A percentile compares a stretch with the other conserved stretches of the same genome.
Evolutionary conservation across 1,140 invertebrate species (phyloP).

Genomic region (Monochamus saltuarius): DNA sequence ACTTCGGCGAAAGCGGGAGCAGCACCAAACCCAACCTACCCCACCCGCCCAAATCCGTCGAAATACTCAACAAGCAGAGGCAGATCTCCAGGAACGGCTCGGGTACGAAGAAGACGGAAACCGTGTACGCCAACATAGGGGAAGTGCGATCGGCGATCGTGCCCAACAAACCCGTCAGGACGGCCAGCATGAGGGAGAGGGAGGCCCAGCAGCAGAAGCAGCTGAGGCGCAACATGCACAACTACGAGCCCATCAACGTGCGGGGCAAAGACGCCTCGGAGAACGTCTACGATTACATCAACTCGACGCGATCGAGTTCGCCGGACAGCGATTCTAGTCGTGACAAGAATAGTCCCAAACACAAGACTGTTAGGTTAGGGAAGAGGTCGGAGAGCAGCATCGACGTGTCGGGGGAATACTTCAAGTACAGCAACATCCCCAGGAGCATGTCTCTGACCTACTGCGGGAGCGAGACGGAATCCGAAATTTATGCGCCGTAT

Average conservation of each 20-base stretch:
- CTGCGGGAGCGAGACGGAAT: constrained; percentile 78
- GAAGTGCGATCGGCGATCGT: constrained; percentile 75
- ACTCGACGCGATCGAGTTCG: constrained; percentile 60
- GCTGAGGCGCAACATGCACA: constrained; percentile 41
- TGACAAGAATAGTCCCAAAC: constrained; percentile 46
- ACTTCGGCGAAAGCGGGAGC: constrained; percentile 55
- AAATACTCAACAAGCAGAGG: constrained; percentile 63
- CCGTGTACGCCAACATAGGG: constrained; percentile 78
- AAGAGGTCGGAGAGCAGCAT: constrained; percentile 57
- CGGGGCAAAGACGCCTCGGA: constrained; percentile 55
- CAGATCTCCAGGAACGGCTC: constrained; percentile 41
- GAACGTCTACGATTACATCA: constrained; percentile 66
- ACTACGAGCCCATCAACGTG: constrained; percentile 39
- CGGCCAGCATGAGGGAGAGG: constrained; percentile 76
- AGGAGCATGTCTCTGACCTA: constrained; percentile 70
- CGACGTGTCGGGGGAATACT: constrained; percentile 53
- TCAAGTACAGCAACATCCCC: constrained; percentile 52
- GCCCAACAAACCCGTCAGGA: constrained; percentile 76
- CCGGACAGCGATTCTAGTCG: constrained; percentile 62
- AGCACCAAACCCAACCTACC: constrained; percentile 64
- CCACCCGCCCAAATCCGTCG: constrained; percentile 68
- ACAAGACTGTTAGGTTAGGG: constrained; percentile 33
- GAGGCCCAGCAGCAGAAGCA: constrained; percentile 64
- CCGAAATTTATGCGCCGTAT: constrained; percentile 77
- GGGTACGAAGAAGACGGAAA: constrained; percentile 58